Evolutionary conservation across 2,888 invertebrate genomes (phyloP), one percentile per base, ranked within the genome.

Genomic region (Eurytoma adleriae): DNA sequence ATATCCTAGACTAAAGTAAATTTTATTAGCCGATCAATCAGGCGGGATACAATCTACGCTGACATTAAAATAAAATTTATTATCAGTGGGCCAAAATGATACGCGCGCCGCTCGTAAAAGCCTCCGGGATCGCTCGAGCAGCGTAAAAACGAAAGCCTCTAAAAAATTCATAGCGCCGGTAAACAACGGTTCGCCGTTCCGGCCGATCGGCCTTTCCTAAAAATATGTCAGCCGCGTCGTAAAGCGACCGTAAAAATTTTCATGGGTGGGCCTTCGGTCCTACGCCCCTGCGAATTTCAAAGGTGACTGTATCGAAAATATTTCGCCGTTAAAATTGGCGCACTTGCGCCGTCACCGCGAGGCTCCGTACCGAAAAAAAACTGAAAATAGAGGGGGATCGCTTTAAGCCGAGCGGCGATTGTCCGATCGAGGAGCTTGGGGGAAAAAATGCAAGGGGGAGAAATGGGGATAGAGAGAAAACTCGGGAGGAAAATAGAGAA

Each of bases 151-250:
- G 4, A 75, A 73, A 73, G 0, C 18, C n/a, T 3, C 14, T 61
- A 54, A 70, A 70, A 70, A 77, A 77, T 77, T 77, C 62, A 77
- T 62, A 64, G 20, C 48, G 13, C 52, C 14, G 18, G 13, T 68
- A 54, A 13, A 7, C 40, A 67, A 52, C 10, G 5, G 40, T 40
- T 7, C 40, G 40, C 40, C 40, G 40, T 40, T 40, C 40, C 40
- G 40, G 40, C 40, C 40, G 40, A 40, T 40, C 40, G 40, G 40
- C 5, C 40, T 40, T 24, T 48, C 48, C 59, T 18, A 40, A 59
- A 70, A 70, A 40, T 48, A 20, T 20, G 40, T 59, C n/a, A 13
- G n/a, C 16, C 24, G 13, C 56, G 5, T 68, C 68, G 66, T 75
- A 59, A 48, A 68, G 54, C 56, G 52, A 14, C 12, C 71, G 24